Conservation (phyloP, 1,140 invertebrate species). For the Medauroidea extradentata region DNA sequence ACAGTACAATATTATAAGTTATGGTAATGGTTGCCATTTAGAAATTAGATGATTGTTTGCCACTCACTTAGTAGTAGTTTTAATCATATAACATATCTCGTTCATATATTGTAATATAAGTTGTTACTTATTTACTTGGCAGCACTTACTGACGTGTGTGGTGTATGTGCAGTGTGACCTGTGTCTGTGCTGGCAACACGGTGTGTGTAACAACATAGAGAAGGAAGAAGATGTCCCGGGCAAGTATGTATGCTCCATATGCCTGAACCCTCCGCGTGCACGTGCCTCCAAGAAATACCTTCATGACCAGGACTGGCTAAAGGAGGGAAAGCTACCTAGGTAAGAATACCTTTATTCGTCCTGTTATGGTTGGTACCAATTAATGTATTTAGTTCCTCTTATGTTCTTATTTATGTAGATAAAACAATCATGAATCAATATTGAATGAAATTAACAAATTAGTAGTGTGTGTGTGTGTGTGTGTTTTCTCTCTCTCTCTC, state of each 20-base stretch:
- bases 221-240: conserved; percentile 78
- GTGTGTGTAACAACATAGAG: conserved; percentile 78
- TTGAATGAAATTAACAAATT: no score
- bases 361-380: no score
- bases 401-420: no score
- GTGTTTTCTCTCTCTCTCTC: no score
- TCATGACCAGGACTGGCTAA: conserved; percentile 85
- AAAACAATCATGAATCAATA: no score
- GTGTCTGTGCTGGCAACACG: conserved; percentile 93
- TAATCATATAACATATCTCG: background rate
- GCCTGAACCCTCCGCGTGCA: conserved; percentile 68
- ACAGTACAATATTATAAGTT: no score
- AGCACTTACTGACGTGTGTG: background rate
- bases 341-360: no score
- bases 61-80: background rate
- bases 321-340: conserved; percentile 67
- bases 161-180: conserved; percentile 72
- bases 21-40: background rate
- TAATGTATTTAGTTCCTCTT: no score
- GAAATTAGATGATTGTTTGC: background rate
- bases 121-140: background rate
- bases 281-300: conserved; percentile 65
- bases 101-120: background rate
- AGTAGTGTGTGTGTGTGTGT: no score
- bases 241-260: conserved; percentile 86